Evolutionary conservation across 2,113 vertebrate species (phyloP).

Genomic region (Corynorhinus townsendii): DNA sequence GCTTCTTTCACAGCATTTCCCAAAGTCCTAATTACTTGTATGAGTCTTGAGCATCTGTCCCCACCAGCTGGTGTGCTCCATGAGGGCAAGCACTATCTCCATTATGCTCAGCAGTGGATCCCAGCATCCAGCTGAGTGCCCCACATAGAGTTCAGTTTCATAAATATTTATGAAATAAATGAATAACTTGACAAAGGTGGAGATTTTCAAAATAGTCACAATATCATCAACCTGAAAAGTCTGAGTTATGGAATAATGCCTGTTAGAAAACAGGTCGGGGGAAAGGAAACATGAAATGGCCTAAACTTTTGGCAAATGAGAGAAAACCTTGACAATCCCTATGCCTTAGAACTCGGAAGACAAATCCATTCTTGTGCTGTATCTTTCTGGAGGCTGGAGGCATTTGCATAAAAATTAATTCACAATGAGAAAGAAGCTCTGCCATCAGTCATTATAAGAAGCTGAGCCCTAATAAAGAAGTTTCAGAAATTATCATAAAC

Average conservation of each 20-base stretch:
- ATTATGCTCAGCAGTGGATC: not conserved
- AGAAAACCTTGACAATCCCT: not conserved
- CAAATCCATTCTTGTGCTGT: not conserved
- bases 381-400: conserved; percentile 44
- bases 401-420: conserved; percentile 67
- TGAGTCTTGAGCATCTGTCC: not conserved
- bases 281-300: not conserved
- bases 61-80: not conserved
- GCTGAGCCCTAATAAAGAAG: conserved; percentile 50
- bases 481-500: conserved; percentile 68
- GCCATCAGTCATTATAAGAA: conserved; percentile 70
- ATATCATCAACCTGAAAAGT: not conserved
- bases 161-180: not conserved
- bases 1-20: not conserved
- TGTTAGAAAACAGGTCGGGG: not conserved
- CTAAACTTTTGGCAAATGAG: not conserved
- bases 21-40: not conserved
- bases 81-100: not conserved
- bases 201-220: not conserved
- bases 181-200: not conserved
- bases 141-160: not conserved
- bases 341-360: conserved; percentile 9
- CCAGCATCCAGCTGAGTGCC: not conserved
- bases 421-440: conserved; percentile 61
- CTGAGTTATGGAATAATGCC: not conserved